Percentiles rank a stretch among this genome's conserved stretches.
Conservation (phyloP, 1,140 invertebrate species). For the Heliconius congener region DNA sequence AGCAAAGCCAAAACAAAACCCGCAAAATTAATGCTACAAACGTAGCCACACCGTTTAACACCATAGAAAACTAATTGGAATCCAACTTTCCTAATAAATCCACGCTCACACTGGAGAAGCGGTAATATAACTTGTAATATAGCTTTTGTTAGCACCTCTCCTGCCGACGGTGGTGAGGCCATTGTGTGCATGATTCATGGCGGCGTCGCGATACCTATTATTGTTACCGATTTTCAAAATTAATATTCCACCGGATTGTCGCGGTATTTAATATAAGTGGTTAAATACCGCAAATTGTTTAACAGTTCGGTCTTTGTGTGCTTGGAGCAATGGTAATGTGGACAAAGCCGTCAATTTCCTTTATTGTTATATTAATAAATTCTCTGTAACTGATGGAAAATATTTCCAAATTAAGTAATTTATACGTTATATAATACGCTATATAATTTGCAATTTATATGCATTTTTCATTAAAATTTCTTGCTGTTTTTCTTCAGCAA, state of each 20-base stretch:
- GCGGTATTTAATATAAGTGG: constrained; percentile 29
- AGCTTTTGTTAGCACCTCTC: constrained; percentile 68
- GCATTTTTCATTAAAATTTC: too few relatives aligned
- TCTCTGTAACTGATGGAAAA: neutral
- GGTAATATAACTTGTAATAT: constrained; percentile 38
- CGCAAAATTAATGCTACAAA: constrained; percentile 39
- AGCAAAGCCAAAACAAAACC: constrained; percentile 31
- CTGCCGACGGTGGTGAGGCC: constrained; percentile 38
- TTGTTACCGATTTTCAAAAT: constrained; percentile 62
- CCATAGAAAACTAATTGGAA: constrained; percentile 68
- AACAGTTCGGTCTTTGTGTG: neutral
- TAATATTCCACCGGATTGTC: constrained; percentile 58
- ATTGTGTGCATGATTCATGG: constrained; percentile 64
- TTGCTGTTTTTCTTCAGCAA: too few relatives aligned
- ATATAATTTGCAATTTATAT: too few relatives aligned
- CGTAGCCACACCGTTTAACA: constrained; percentile 39
- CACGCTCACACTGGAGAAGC: constrained; percentile 43
- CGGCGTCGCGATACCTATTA: constrained; percentile 50
- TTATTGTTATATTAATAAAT: constrained; percentile 2
- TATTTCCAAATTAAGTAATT: neutral
- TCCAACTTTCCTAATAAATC: constrained; percentile 71
- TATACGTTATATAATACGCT: neutral
- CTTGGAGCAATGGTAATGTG: neutral
- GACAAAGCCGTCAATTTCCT: neutral
- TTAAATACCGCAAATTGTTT: constrained; percentile 42